A percentile compares a stretch with the other conserved stretches of the same genome.
phyloP scores from a whole-genome alignment of 1,140 invertebrate species.

The Eumeta japonica region DNA sequence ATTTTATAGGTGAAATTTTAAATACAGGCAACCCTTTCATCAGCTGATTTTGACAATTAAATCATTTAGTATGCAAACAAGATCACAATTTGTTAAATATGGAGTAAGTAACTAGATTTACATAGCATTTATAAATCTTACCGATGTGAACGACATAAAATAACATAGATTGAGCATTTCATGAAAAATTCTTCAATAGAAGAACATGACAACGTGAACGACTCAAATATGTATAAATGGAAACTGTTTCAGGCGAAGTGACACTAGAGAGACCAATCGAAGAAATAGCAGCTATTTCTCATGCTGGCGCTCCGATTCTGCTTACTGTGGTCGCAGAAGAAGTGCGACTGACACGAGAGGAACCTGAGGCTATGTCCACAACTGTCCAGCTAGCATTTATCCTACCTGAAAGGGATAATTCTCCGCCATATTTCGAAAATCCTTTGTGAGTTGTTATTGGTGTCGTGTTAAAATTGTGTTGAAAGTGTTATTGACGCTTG shows the following conservation, averaged over 20 bases:
- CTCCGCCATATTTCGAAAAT: constrained; percentile 75
- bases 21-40: no score
- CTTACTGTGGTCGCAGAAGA: constrained; percentile 83
- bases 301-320: constrained; percentile 74
- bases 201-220: no score
- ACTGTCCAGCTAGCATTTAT: constrained; percentile 77
- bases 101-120: no score
- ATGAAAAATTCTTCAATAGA: no score
- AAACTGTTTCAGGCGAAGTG: constrained; percentile 66
- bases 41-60: no score
- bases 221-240: not conserved
- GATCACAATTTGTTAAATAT: no score
- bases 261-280: constrained; percentile 69
- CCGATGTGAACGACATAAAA: no score
- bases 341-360: constrained; percentile 66
- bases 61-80: no score
- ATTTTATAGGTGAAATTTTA: no score
- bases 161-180: no score
- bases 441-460: constrained; percentile 68
- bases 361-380: constrained; percentile 73
- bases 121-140: no score
- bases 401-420: constrained; percentile 71
- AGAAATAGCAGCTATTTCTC: constrained; percentile 74
- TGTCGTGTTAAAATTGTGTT: constrained; percentile 3
- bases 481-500: not conserved